Conservation (phyloP, 64 coral and sea anemone species). For the Hydrozoanthus tunicans region DNA sequence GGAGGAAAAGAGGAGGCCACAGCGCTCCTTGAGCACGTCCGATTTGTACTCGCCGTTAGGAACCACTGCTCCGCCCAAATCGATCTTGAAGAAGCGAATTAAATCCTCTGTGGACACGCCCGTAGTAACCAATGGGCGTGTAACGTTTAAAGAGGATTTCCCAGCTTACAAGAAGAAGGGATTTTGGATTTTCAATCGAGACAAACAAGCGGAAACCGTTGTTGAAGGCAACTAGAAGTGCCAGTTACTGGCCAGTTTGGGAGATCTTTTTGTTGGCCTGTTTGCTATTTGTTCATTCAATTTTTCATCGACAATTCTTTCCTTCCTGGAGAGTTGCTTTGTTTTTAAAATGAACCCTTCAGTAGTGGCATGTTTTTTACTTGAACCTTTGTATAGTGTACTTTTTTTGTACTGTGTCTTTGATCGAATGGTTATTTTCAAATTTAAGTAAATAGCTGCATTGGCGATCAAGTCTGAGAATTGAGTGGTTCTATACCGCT, state of each 20-base stretch:
- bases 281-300: too few species aligned
- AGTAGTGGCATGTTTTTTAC: too few species aligned
- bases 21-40: constrained; percentile 28
- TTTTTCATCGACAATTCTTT: too few species aligned
- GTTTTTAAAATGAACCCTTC: too few species aligned
- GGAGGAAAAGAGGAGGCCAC: not conserved
- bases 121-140: constrained; percentile 28
- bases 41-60: constrained; percentile 2
- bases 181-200: not conserved
- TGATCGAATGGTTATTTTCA: too few species aligned
- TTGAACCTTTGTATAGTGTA: too few species aligned
- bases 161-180: constrained; percentile 22
- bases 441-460: too few species aligned
- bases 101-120: constrained; percentile 24
- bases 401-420: too few species aligned
- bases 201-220: not conserved
- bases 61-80: not conserved
- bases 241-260: not conserved
- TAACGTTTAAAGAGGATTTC: constrained; percentile 31
- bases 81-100: constrained; percentile 44
- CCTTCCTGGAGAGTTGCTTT: too few species aligned
- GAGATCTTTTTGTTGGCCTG: too few species aligned
- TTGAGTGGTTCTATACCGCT: too few species aligned
- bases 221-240: not conserved
- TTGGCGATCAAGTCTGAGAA: too few species aligned